Evolutionary conservation across 2,797 vertebrate species (phyloP), one percentile per base, ranked within the genome.

Genomic region (Argyrosomus regius): DNA sequence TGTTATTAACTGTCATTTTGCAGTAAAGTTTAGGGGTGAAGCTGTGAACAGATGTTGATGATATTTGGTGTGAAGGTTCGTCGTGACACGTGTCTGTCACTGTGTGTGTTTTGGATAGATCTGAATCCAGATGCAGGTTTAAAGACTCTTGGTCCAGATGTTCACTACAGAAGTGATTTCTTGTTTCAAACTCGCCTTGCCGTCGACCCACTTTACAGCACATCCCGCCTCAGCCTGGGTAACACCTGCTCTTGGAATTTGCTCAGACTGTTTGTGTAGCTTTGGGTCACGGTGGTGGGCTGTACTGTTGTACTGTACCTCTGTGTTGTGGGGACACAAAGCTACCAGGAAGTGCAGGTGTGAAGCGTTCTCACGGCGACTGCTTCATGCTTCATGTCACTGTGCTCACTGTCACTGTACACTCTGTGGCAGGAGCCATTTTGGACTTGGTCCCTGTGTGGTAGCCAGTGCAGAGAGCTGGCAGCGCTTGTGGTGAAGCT

Each of bases 201-300:
- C 35, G 12, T 72, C 22, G 60, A 53, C 35, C 48, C 14, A 50
- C 67, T 65, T 65, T 18, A 41, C 13, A 20, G 7, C 24, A 4
- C 35, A 20, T 43, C 35, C 45, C n/a, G 14, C 26, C 24, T 50
- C 49, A 10, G n/a, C 65, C 52, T 53, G n/a, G 11, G 59, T 4
- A 60, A 16, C 58, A 57, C 45, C 52, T 66, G 73, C 48, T 56
- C 18, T 17, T 54, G 54, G 53, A 78, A 24, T 66, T 22, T 16
- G 39, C 48, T 52, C 48, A 17, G 66, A 16, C 10, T n/a, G 17
- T 48, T 20, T 22, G 2, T 48, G 39, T 16, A 28, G 46, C 57
- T 53, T 28, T 63, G 41, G 31, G 59, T 68, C 24, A 24, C 66
- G 48, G 12, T 28, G 64, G 5, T 45, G 18, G 2, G 5, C 2